Evolutionary conservation across 2,113 vertebrate species (phyloP), one percentile per base, ranked within the genome.

Genomic region (Etheostoma cragini): DNA sequence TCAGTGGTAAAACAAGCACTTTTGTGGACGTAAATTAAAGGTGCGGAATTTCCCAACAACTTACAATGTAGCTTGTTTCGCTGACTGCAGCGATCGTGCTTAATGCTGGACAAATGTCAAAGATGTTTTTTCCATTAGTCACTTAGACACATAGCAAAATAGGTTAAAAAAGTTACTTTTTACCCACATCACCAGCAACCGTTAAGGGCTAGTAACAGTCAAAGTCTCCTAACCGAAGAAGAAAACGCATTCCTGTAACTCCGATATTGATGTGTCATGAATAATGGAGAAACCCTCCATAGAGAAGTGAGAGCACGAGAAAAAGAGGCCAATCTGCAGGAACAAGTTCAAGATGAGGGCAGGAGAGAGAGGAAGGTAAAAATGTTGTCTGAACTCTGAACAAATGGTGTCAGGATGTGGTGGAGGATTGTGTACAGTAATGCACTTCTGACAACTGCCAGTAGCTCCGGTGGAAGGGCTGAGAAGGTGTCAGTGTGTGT

Each of bases 181-280:
- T 38, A 0, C 45, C 21, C 8, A 42, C 35, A 73, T 57, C 12
- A 76, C 13, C 72, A 38, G 30, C 52, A 35, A 46, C 11, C 15
- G 33, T 66, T 16, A 67, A 16, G 61, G 15, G 30, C 21, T 78
- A 30, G 22, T 42, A 58, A 30, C 35, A 38, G 24, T 47, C 21
- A 65, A 22, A 58, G 11, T 46, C 22, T 45, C 26, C 30, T 53
- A 52, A 62, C 60, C 35, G 33, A 24, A 61, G 57, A 62, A 35
- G 35, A 56, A 57, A 66, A 58, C 26, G 5, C 21, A 50, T 4
- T 46, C 35, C 10, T 61, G 22, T 65, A 67, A 7, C 30, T 84
- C 35, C 47, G 69, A 50, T 70, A 69, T 30, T 75, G 42, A 89
- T 71, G 74, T 26, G 12, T 73, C 60, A 80, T 86, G 72, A 80